Evolutionary conservation across 2,888 invertebrate genomes (phyloP).

Genomic region (Daptonema setosum): DNA sequence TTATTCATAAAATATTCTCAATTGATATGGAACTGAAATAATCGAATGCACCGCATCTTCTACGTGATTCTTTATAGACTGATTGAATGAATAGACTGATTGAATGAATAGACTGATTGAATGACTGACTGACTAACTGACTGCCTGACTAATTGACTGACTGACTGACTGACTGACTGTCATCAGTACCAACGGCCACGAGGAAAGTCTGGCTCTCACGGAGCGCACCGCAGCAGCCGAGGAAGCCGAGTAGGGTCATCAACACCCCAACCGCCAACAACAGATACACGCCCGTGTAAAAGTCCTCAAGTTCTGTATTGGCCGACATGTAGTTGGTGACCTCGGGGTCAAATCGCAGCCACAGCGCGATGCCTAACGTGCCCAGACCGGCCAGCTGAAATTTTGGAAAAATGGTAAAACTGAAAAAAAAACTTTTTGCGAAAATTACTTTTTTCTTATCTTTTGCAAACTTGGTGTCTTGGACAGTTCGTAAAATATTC

Average conservation of each 20-base stretch:
- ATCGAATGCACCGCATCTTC: too few relatives aligned
- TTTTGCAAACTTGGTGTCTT: not conserved
- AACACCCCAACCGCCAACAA: conserved; percentile 48
- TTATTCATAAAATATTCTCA: too few relatives aligned
- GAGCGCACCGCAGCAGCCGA: conserved; percentile 61
- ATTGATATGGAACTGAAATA: too few relatives aligned
- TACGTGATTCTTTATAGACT: too few relatives aligned
- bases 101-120: too few relatives aligned
- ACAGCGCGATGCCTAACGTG: conserved; percentile 47
- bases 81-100: too few relatives aligned
- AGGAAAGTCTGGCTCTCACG: conserved; percentile 56
- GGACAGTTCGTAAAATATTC: not conserved
- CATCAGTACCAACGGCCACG: too few relatives aligned
- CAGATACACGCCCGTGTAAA: conserved; percentile 48
- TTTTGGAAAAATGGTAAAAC: too few relatives aligned
- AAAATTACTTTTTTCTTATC: not conserved
- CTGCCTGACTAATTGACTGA: too few relatives aligned
- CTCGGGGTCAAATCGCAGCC: conserved; percentile 47
- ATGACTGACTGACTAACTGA: too few relatives aligned
- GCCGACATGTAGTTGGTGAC: conserved; percentile 49
- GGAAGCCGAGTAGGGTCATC: conserved; percentile 51
- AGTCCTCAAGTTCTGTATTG: conserved; percentile 29
- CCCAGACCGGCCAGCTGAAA: conserved; percentile 49
- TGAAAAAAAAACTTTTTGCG: too few relatives aligned
- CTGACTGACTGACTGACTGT: too few relatives aligned